A percentile compares a stretch with the other conserved stretches of the same genome.
These are phyloP conservation scores for Heliconius sara DNA, from an alignment of 2,888 invertebrate genomes.

Conservation along the genomic window DNA sequence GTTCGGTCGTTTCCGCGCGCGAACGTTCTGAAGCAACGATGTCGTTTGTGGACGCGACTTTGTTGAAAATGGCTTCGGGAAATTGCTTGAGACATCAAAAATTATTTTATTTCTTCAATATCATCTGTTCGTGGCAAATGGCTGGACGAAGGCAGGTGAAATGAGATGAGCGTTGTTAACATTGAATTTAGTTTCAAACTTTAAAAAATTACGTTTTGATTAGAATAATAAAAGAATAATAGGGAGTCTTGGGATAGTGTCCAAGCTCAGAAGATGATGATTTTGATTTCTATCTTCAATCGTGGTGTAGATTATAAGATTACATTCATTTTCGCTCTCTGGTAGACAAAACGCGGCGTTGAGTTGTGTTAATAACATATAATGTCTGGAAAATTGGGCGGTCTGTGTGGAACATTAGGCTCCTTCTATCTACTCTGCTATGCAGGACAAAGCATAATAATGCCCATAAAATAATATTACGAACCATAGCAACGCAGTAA, in stretches of 20 bases:
- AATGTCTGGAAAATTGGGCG: too few relatives aligned
- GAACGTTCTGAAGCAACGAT: constrained; percentile 9
- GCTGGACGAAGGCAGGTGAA: constrained; percentile 3
- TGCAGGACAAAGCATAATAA: too few relatives aligned
- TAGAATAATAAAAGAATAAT: background rate
- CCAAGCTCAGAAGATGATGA: background rate
- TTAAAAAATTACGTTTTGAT: background rate
- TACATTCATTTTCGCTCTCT: too few relatives aligned
- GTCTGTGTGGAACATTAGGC: too few relatives aligned
- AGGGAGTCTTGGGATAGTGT: background rate
- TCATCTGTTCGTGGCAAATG: background rate
- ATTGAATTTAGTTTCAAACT: background rate
- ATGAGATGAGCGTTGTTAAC: background rate
- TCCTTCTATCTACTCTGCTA: too few relatives aligned
- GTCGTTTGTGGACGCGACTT: constrained; percentile 25
- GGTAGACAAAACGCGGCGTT: too few relatives aligned
- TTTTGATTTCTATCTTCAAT: too few relatives aligned
- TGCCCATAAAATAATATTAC: too few relatives aligned
- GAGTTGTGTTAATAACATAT: too few relatives aligned
- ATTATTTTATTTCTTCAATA: constrained; percentile 18
- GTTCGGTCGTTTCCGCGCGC: constrained; percentile 12
- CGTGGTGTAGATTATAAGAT: too few relatives aligned
- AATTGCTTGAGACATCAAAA: constrained; percentile 22
- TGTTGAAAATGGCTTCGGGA: constrained; percentile 20
- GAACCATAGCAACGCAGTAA: too few relatives aligned